Evolutionary conservation across 2,113 vertebrate genomes (phyloP).

Genomic region (Camelus bactrianus): DNA sequence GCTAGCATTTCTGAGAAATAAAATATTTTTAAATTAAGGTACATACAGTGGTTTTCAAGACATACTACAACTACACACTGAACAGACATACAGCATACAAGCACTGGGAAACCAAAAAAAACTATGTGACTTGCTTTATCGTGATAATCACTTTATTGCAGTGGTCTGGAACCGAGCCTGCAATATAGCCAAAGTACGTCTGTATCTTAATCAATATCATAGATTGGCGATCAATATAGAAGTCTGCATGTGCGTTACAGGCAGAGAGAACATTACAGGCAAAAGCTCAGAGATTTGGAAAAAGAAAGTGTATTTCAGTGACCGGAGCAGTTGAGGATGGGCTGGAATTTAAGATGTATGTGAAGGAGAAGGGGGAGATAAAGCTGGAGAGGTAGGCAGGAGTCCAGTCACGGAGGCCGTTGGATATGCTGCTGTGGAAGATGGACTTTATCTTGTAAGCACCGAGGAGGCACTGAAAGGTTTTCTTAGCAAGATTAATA

Average conservation of each 20-base stretch:
- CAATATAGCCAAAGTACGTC: background rate
- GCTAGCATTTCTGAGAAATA: background rate
- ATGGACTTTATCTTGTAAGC: conserved; percentile 10
- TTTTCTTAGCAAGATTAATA: conserved; percentile 57
- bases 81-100: background rate
- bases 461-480: background rate
- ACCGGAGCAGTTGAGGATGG: background rate
- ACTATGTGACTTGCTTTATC: background rate
- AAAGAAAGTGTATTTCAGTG: background rate
- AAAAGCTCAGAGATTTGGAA: background rate
- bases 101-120: background rate
- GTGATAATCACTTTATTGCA: background rate
- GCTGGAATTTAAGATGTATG: background rate
- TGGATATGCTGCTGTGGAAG: background rate
- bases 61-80: background rate
- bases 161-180: background rate
- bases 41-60: background rate
- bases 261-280: background rate
- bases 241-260: background rate
- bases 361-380: background rate
- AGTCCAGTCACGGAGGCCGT: background rate
- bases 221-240: background rate
- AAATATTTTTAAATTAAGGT: background rate
- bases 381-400: background rate
- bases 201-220: background rate